Conservation (phyloP, 2,888 invertebrate species). For the Altica lythri region DNA sequence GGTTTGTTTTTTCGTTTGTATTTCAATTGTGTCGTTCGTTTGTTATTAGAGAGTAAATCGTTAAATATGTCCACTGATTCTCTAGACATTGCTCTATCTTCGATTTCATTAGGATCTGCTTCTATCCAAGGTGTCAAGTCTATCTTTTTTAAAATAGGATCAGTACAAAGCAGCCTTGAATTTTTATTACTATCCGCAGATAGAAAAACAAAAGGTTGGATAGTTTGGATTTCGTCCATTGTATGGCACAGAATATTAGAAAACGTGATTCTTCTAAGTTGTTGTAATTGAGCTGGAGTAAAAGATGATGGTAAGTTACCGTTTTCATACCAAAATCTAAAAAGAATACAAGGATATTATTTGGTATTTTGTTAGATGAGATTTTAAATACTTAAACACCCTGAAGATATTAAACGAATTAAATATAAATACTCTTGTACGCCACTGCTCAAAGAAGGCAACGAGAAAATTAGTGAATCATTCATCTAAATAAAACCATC, state of each 20-base stretch:
- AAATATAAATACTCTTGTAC: no score
- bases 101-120: conserved; percentile 34
- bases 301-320: conserved; percentile 74
- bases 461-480: no score
- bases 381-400: no score
- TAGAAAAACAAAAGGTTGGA: conserved; percentile 75
- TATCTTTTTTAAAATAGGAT: conserved; percentile 60
- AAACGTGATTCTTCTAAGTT: conserved; percentile 71
- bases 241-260: conserved; percentile 75
- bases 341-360: conserved; percentile 14
- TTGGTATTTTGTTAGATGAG: no score
- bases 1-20: conserved; percentile 18
- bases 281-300: conserved; percentile 75
- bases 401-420: no score
- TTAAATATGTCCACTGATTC: conserved; percentile 18
- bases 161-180: conserved; percentile 62
- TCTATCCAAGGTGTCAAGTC: conserved; percentile 69
- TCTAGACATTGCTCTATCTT: conserved; percentile 26
- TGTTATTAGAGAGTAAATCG: conserved; percentile 1
- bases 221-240: conserved; percentile 66
- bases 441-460: no score
- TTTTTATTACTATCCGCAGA: conserved; percentile 66
- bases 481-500: no score
- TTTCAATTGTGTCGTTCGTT: conserved; percentile 16
- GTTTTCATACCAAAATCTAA: conserved; percentile 83